Evolutionary conservation across 2,113 vertebrate genomes (phyloP), one percentile per base, ranked within the genome.

Genomic region (Nycticryphes semicollaris): DNA sequence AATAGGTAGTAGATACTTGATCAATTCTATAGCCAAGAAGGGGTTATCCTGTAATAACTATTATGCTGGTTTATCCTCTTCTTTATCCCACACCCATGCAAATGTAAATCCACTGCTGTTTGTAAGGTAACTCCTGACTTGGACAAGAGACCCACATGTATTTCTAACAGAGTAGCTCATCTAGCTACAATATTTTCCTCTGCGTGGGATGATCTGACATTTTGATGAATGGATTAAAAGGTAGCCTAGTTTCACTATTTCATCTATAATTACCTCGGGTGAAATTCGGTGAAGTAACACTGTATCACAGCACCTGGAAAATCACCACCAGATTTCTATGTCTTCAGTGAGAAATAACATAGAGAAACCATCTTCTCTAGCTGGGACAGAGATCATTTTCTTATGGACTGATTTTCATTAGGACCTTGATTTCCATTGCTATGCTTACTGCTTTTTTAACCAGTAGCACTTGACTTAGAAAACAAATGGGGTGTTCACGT

Each of bases 171-270:
- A 68, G 48, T 48, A 75, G 19, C 35, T 43, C 43, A 72, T 50
- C 51, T 68, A 79, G 33, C 12, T 79, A 57, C 33, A 95, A 72
- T 79, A 56, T 81, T 88, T 88, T 82, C 43, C 70, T 92, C 79
- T 83, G 48, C 10, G 25, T 63, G 57, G 39, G 39, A 51, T 6
- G 17, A 63, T 37, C 22, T 64, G 83, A 59, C 25, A 22, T 88
- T 75, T 75, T 92, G 89, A 90, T 67, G 31, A 90, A 94, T 85
- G 74, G n/a, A 82, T 85, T 23, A 68, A 93, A 93, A 90, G 15
- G 53, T 64, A 92, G 20, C 20, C 83, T 80, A 51, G 70, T 90
- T 92, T 88, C 20, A 68, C n/a, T 47, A 57, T 33, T 72, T 70
- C 35, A 8, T 6, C 67, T 73, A 7, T 76, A 86, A 56, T 83